Conservation (phyloP, 1,140 invertebrate genomes). For the Formica exsecta region DNA sequence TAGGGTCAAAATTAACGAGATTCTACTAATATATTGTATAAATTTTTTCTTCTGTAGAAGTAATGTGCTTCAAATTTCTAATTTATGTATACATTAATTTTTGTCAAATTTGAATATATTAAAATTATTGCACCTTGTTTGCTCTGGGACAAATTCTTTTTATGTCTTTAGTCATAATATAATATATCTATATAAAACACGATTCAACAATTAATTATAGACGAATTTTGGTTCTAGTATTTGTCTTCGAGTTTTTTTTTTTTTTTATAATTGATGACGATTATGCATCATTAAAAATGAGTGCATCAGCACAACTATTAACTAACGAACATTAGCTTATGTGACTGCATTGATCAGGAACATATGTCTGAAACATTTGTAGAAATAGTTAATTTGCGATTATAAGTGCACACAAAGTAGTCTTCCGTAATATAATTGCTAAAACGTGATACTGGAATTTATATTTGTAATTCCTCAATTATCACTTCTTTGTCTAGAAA, state of each 20-base stretch:
- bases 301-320: conserved; percentile 42
- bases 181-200: conserved; percentile 76
- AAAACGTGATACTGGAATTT: conserved; percentile 32
- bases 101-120: conserved; percentile 43
- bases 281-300: conserved; percentile 63
- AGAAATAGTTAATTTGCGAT: conserved; percentile 53
- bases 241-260: conserved; percentile 58
- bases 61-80: conserved; percentile 32
- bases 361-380: conserved; percentile 54
- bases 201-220: conserved; percentile 73
- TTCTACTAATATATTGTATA: too few species aligned
- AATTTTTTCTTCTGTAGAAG: conserved; percentile 27
- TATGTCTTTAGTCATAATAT: conserved; percentile 69
- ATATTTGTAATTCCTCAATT: conserved; percentile 43
- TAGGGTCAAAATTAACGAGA: too few species aligned
- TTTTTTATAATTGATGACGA: conserved; percentile 61
- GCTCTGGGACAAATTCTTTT: conserved; percentile 64
- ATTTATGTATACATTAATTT: conserved; percentile 37
- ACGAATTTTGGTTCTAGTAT: conserved; percentile 67
- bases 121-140: conserved; percentile 36
- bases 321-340: conserved; percentile 49
- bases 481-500: conserved; percentile 47
- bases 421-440: conserved; percentile 18
- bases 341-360: conserved; percentile 43
- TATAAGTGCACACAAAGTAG: conserved; percentile 48